Percentiles rank a stretch among this genome's conserved stretches.
Conservation (phyloP, 2,888 invertebrate genomes). For the Myopa tessellatipennis region DNA sequence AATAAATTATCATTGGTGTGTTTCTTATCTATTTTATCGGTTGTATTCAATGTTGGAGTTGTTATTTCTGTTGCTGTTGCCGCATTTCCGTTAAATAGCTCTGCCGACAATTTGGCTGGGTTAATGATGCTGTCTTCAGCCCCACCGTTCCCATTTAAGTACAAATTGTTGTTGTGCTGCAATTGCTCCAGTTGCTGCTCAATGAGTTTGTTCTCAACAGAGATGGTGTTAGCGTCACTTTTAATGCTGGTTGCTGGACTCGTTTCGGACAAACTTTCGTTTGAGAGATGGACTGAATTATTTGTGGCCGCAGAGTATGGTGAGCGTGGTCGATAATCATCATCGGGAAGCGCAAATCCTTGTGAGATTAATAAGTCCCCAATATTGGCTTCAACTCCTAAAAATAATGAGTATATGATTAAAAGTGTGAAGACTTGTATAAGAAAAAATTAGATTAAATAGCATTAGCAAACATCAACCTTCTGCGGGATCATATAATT, state of each 20-base stretch:
- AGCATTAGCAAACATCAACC: conserved; percentile 60
- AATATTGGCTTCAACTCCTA: conserved; percentile 62
- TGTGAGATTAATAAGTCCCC: conserved; percentile 62
- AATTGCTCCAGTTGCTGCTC: conserved; percentile 56
- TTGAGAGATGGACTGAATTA: conserved; percentile 2
- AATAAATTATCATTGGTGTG: conserved; percentile 16
- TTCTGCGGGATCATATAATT: conserved; percentile 77
- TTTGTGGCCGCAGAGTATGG: conserved; percentile 49
- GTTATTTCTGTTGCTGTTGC: conserved; percentile 24
- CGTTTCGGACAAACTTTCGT: conserved; percentile 23
- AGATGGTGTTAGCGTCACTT: neutral
- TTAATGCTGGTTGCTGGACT: conserved; percentile 24
- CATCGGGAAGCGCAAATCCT: conserved; percentile 61
- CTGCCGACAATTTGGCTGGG: conserved; percentile 49
- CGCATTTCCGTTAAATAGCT: conserved; percentile 54
- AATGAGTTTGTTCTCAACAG: conserved; percentile 57
- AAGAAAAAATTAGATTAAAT: neutral
- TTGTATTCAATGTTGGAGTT: neutral
- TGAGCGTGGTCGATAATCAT: conserved; percentile 55
- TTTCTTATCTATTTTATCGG: neutral
- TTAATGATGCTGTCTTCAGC: conserved; percentile 39
- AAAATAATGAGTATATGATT: neutral
- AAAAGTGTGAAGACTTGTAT: neutral
- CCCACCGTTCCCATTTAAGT: conserved; percentile 41
- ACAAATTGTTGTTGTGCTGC: conserved; percentile 52